These are phyloP conservation scores for Ptilorrhoa leucosticta DNA, from an alignment of 2,113 vertebrate genomes.

Conservation along the genomic window DNA sequence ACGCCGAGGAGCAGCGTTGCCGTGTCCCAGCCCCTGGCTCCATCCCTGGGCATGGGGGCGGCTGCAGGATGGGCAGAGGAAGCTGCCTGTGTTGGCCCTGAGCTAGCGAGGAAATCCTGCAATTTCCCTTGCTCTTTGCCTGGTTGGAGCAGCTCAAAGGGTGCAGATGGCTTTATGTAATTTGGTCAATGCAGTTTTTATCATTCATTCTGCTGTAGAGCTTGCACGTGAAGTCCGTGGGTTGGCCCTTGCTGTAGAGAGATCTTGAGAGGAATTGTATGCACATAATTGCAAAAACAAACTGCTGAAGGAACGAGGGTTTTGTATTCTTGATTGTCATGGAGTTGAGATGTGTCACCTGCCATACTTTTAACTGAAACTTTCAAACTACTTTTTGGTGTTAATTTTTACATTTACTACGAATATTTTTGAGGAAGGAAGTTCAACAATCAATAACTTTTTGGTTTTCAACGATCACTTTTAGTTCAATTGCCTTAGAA, in stretches of 20 bases:
- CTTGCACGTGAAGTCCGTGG: not conserved
- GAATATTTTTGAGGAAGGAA: not conserved
- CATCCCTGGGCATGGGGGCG: rapidly evolving
- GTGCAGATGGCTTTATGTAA: not conserved
- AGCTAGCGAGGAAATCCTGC: not conserved
- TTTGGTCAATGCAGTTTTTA: not conserved
- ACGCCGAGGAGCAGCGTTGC: rapidly evolving
- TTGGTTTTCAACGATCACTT: not conserved
- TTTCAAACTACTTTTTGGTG: not conserved
- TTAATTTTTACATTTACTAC: not conserved
- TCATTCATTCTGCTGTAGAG: not conserved
- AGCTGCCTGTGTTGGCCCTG: not conserved
- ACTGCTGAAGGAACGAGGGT: not conserved
- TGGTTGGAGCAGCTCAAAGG: not conserved
- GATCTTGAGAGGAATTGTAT: not conserved
- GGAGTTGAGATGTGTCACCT: not conserved
- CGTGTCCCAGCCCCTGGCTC: not conserved
- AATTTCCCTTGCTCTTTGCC: not conserved
- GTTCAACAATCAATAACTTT: not conserved
- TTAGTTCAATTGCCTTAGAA: not conserved
- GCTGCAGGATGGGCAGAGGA: not conserved
- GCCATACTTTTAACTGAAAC: not conserved
- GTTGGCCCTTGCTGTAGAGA: not conserved
- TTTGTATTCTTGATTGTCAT: not conserved
- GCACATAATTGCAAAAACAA: not conserved